Conservation (phyloP, 2,113 vertebrate genomes). For the Vimba vimba region DNA sequence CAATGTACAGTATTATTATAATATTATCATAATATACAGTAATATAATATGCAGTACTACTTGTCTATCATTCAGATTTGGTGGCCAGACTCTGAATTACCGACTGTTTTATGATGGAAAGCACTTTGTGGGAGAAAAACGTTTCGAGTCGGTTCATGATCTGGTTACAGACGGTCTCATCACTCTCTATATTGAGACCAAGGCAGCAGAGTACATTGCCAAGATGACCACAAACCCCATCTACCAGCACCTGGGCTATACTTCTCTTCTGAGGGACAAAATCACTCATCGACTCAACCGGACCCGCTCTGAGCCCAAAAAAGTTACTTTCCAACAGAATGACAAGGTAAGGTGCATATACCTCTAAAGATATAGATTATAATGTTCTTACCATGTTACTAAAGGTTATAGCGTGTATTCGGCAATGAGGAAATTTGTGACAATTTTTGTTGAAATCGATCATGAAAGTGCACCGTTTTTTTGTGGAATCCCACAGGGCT, state of each 20-base stretch:
- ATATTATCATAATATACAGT: background rate
- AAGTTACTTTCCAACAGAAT: conserved; percentile 84
- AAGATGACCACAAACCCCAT: conserved; percentile 99
- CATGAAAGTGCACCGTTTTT: background rate
- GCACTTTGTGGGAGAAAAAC: conserved; percentile 97
- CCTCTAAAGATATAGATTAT: background rate
- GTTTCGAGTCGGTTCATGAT: conserved; percentile 95
- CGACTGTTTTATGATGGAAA: conserved; percentile 96
- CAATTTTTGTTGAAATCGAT: background rate
- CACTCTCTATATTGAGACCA: conserved; percentile 96
- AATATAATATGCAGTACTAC: background rate
- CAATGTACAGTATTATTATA: background rate
- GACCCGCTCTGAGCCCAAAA: conserved; percentile 83
- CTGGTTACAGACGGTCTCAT: conserved; percentile 97
- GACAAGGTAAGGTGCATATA: conserved; percentile 83
- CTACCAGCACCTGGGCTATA: conserved; percentile 94
- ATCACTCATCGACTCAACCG: conserved; percentile 86
- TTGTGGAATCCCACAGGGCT: background rate
- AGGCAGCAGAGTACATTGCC: conserved; percentile 96
- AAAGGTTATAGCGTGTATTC: background rate
- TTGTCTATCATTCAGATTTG: conserved; percentile 79
- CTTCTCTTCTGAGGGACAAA: conserved; percentile 92
- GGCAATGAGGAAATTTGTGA: background rate
- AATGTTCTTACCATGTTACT: background rate
- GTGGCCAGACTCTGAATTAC: conserved; percentile 95